Conservation (phyloP, 2,888 invertebrate genomes). For the Sesia bembeciformis region DNA sequence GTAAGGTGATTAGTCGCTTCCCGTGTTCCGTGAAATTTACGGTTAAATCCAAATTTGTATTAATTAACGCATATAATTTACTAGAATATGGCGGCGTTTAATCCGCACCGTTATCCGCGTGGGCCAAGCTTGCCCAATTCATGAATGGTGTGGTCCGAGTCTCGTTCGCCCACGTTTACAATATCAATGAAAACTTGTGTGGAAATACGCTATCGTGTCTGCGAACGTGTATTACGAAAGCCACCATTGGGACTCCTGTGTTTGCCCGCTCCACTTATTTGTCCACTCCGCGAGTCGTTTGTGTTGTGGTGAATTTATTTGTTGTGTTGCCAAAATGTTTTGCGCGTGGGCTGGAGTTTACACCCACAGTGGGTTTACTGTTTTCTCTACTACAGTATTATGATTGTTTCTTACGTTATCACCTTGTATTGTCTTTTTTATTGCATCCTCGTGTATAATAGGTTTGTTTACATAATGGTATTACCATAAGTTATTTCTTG, state of each 20-base stretch:
- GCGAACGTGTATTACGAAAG: conserved; percentile 48
- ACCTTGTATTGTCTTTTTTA: background rate
- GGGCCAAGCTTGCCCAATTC: conserved; percentile 59
- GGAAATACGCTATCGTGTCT: conserved; percentile 48
- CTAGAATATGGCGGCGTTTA: conserved; percentile 29
- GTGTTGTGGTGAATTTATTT: conserved; percentile 1
- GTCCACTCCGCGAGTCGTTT: conserved; percentile 4
- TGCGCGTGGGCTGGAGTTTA: conserved; percentile 3
- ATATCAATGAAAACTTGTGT: conserved; percentile 60
- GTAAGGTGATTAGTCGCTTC: conserved; percentile 33
- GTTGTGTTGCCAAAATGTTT: conserved; percentile 2
- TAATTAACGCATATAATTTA: conserved; percentile 61
- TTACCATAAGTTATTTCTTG: background rate
- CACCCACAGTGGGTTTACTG: conserved; percentile 1
- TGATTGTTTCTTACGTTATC: background rate
- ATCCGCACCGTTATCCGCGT: conserved; percentile 53
- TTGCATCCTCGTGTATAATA: background rate
- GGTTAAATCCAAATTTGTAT: conserved; percentile 44
- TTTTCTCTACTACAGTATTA: background rate
- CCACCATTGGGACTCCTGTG: conserved; percentile 39
- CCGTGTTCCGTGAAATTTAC: conserved; percentile 40
- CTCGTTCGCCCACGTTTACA: conserved; percentile 48
- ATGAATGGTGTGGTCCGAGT: conserved; percentile 58
- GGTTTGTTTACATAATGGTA: background rate
- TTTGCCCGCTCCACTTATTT: conserved; percentile 23